Percentiles rank a stretch among this genome's conserved stretches.
Conservation (phyloP, 2,113 vertebrate genomes). For the Ctenodactylus gundi region DNA sequence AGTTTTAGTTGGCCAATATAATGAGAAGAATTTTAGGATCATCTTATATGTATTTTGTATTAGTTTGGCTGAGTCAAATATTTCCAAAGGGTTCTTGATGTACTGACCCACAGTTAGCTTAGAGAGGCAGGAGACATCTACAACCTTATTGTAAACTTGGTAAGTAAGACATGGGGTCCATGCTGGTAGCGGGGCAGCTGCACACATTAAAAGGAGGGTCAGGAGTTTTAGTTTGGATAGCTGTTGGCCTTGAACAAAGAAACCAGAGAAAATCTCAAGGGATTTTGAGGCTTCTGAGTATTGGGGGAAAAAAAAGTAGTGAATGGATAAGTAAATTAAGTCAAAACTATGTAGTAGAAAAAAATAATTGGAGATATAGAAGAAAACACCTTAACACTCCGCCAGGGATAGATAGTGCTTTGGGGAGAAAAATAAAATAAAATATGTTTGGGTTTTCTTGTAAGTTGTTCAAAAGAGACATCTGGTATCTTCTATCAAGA, state of each 20-base stretch:
- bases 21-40: neutral
- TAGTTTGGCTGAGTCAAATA: neutral
- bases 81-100: neutral
- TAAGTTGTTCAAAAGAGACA: slow-evolving; percentile 7
- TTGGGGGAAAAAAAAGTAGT: neutral
- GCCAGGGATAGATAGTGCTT: neutral
- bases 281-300: neutral
- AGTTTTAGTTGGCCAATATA: neutral
- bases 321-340: neutral
- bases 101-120: neutral
- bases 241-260: neutral
- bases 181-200: neutral
- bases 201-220: neutral
- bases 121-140: neutral
- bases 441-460: neutral
- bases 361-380: neutral
- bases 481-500: slow-evolving; percentile 17
- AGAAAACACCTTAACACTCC: neutral
- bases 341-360: neutral
- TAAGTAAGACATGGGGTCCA: neutral
- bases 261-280: neutral
- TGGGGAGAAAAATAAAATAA: neutral
- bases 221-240: neutral
- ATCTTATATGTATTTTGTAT: neutral
- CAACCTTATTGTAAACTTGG: neutral